Percentiles rank a stretch among this genome's conserved stretches.
Evolutionary conservation across 1,140 invertebrate species (phyloP).

Genomic region (Pectinophora gossypiella): DNA sequence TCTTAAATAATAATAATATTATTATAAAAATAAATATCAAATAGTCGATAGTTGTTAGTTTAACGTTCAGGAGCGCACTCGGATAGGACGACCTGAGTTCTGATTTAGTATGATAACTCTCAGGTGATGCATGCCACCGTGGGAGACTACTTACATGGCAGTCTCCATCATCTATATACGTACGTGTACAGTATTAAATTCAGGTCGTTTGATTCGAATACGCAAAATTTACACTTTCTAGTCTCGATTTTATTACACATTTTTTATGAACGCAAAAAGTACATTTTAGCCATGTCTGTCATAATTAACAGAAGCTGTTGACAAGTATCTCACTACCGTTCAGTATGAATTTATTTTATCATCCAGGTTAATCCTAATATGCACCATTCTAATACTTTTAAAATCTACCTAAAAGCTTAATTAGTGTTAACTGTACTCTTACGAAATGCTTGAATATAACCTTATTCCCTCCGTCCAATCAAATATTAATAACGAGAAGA

Average conservation of each 20-base stretch:
- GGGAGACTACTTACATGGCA: not conserved
- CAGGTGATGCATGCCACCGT: not conserved
- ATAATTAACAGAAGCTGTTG: no score
- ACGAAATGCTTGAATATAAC: no score
- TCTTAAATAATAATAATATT: slow-evolving; percentile 50
- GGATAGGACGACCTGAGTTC: slow-evolving; percentile 44
- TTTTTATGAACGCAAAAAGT: slow-evolving; percentile 14
- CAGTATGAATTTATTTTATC: no score
- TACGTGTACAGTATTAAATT: not conserved
- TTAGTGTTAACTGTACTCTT: no score
- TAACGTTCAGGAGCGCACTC: slow-evolving; percentile 42
- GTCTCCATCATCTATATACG: not conserved
- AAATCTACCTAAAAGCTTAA: no score
- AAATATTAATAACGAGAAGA: no score
- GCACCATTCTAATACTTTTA: no score
- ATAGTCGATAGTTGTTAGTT: slow-evolving; percentile 46
- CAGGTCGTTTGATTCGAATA: slow-evolving; percentile 48
- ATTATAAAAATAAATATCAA: slow-evolving; percentile 37
- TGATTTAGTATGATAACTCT: not conserved
- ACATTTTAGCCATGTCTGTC: no score
- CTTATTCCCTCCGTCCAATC: slow-evolving; percentile 54
- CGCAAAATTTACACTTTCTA: slow-evolving; percentile 59
- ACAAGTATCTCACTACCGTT: no score
- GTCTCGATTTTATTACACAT: slow-evolving; percentile 63
- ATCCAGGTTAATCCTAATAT: no score